These are phyloP conservation scores for Dorcus hopei DNA, from an alignment of 2,888 invertebrate species.

Conservation along the genomic window DNA sequence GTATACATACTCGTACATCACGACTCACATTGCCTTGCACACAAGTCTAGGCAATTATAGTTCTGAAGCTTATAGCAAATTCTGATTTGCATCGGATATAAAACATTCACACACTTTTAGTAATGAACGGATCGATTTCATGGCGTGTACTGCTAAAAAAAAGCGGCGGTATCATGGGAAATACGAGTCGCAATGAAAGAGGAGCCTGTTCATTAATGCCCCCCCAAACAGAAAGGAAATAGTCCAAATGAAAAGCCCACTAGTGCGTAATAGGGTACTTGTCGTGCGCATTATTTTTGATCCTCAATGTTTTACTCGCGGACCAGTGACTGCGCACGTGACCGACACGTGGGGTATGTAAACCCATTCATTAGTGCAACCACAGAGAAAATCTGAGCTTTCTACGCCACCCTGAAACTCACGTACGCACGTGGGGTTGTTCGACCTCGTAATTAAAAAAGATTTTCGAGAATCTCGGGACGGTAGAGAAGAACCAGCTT, in stretches of 20 bases:
- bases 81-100: no score
- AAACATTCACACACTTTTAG: slow-evolving; percentile 9
- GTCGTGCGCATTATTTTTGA: slow-evolving; percentile 47
- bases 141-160: neutral
- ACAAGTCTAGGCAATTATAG: no score
- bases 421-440: neutral
- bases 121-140: slow-evolving; percentile 12
- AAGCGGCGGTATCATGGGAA: neutral
- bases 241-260: slow-evolving; percentile 30
- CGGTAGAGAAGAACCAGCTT: no score
- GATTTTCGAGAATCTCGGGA: no score
- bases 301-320: slow-evolving; percentile 42
- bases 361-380: slow-evolving; percentile 53
- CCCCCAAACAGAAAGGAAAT: slow-evolving; percentile 29
- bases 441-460: no score
- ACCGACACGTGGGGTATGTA: slow-evolving; percentile 47
- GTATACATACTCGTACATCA: no score
- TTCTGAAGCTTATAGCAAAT: no score
- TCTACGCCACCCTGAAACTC: slow-evolving; percentile 9
- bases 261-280: slow-evolving; percentile 42
- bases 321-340: slow-evolving; percentile 47
- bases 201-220: neutral
- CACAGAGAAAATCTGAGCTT: slow-evolving; percentile 47
- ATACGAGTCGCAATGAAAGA: neutral
- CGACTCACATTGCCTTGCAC: no score